These are phyloP conservation scores for Leptosomus discolor DNA, from an alignment of 2,113 vertebrate species.

Conservation along the genomic window DNA sequence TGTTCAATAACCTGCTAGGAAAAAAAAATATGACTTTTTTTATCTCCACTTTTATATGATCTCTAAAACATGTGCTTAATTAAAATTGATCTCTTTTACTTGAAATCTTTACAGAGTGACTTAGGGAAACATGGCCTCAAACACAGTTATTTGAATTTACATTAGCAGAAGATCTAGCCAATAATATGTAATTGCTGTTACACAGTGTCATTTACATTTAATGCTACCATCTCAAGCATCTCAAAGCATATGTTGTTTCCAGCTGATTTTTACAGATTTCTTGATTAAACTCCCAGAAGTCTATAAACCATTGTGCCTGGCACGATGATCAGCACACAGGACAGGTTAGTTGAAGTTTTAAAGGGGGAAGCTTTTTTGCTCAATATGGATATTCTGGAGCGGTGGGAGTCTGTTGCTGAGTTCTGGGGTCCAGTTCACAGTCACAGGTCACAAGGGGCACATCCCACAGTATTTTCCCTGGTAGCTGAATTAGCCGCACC, in stretches of 20 bases:
- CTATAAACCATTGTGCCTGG: background rate
- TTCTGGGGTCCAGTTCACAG: background rate
- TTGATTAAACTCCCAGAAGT: background rate
- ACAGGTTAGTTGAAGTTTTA: background rate
- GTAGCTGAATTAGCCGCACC: background rate
- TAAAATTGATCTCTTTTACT: conserved; percentile 69
- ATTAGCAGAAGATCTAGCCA: conserved; percentile 5
- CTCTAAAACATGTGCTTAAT: conserved; percentile 66
- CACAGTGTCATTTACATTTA: background rate
- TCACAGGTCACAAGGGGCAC: background rate
- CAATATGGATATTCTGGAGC: background rate
- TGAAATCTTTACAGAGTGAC: conserved; percentile 62
- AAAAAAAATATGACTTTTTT: conserved; percentile 28
- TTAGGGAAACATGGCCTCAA: conserved; percentile 46
- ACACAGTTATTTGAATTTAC: conserved; percentile 34
- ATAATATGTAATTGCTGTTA: conserved; percentile 12
- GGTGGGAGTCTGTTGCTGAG: background rate
- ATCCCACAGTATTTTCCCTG: background rate
- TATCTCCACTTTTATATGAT: conserved; percentile 51
- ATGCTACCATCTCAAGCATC: background rate
- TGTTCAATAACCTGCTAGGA: conserved; percentile 51
- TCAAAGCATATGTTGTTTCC: background rate
- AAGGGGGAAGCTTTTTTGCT: background rate
- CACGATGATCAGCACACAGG: fast-evolving
- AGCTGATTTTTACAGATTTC: background rate